Evolutionary conservation across 2,888 invertebrate genomes (phyloP), one percentile per base, ranked within the genome.

Genomic region (Cabera pusaria): DNA sequence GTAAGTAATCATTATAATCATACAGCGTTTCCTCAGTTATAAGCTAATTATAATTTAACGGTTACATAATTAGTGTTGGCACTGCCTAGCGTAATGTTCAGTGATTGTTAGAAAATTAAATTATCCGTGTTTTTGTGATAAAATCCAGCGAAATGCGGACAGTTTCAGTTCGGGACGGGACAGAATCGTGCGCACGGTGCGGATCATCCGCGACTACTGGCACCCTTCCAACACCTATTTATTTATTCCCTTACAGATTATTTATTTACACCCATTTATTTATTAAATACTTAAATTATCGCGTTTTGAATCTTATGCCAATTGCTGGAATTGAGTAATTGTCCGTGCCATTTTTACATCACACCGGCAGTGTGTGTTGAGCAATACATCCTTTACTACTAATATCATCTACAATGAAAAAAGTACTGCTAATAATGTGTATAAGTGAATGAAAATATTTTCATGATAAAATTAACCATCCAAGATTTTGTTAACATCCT

Each of bases 241-340:
- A 76, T 75, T 72, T 73, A 74, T 71, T 62, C 53, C 64, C 59
- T 54, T 65, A 62, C 60, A 62, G 58, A 64, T 72, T 75, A 76
- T 76, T 77, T 77, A 77, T 75, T 72, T 72, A 68, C 70, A 63
- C 48, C 60, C 42, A 65, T 68, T 62, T 35, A 46, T 46, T 43
- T 6, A 26, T 33, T 44, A 42, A 39, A 44, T 39, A 40, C 37
- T 25, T 24, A 44, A 5, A 42, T 49, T 37, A 44, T 32, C 10
- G 39, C 21, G 26, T 34, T 43, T 34, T 36, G 24, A 37, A 43
- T 39, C 36, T 42, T 44, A 44, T 43, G 26, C 21, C n/a, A 19
- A 35, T 12, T 17, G 16, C 6, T n/a, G n/a, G 19, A 11, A 26
- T 22, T 16, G n/a, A 5, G 6, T 24, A 19, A 33, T 19, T 6